phyloP scores from a whole-genome alignment of 1,140 invertebrate genomes.

The Apocrypta bakeri region DNA sequence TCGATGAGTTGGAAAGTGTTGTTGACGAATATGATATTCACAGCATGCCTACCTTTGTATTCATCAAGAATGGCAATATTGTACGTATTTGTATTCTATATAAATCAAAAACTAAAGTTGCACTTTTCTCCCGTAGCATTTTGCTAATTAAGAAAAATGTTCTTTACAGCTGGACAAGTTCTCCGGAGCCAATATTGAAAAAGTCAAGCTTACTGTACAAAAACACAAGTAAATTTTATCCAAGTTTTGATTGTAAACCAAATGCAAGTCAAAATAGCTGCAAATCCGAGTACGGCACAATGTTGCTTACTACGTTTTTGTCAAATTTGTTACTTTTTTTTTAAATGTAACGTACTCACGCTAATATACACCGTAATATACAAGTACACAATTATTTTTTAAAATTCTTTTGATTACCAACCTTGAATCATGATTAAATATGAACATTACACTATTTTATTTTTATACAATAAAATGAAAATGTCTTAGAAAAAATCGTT shows the following conservation, averaged over 20 bases:
- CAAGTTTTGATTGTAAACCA: constrained; percentile 31
- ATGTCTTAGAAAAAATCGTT: constrained; percentile 3
- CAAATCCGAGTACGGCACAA: constrained; percentile 13
- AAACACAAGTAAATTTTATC: constrained; percentile 42
- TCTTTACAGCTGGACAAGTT: constrained; percentile 79
- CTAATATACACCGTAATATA: constrained; percentile 20
- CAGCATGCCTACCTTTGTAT: constrained; percentile 96
- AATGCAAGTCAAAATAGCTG: constrained; percentile 35
- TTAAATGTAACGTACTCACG: constrained; percentile 13
- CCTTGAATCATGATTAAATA: constrained; percentile 36
- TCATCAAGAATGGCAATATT: constrained; percentile 85
- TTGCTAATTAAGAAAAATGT: constrained; percentile 48
- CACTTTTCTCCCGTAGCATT: not conserved
- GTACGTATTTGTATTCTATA: constrained; percentile 68
- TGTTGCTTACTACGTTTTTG: constrained; percentile 30
- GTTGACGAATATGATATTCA: constrained; percentile 86
- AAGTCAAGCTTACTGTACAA: constrained; percentile 76
- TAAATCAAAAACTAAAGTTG: not conserved
- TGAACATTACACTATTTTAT: constrained; percentile 43
- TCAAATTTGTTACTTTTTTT: constrained; percentile 45
- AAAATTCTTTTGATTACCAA: constrained; percentile 21
- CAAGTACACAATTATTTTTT: constrained; percentile 20
- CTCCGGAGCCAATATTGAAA: constrained; percentile 86
- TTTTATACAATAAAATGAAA: constrained; percentile 47
- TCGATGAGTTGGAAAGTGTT: constrained; percentile 91